Percentiles rank a stretch among this genome's conserved stretches.
phyloP scores from a whole-genome alignment of 2,797 vertebrate species.

The Acropternis orthonyx region DNA sequence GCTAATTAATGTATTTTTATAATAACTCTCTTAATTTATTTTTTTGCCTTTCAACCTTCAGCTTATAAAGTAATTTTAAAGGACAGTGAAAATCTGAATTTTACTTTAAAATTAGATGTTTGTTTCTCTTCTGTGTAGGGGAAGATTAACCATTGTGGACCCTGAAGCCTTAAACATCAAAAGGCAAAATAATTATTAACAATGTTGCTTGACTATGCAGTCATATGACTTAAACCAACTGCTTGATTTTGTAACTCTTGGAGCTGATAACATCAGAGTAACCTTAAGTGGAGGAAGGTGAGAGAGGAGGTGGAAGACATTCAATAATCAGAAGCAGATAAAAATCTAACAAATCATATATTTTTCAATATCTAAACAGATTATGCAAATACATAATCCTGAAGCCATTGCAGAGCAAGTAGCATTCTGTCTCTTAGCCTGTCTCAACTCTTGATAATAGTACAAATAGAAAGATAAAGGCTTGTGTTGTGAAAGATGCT shows the following conservation, averaged over 20 bases:
- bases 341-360: neutral
- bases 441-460: neutral
- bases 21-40: neutral
- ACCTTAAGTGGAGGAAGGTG: neutral
- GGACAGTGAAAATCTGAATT: neutral
- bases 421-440: neutral
- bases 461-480: neutral
- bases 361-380: neutral
- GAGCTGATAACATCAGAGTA: neutral
- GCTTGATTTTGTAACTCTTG: neutral
- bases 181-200: neutral
- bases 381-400: neutral
- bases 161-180: neutral
- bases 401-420: neutral
- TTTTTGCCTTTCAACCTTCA: neutral
- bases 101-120: neutral
- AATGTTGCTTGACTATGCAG: neutral
- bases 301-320: neutral
- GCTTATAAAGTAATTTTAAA: neutral
- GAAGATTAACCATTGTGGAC: neutral
- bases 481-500: neutral
- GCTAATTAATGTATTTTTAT: neutral
- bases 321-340: neutral
- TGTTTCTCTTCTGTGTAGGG: neutral
- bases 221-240: neutral